phyloP scores from a whole-genome alignment of 1,140 invertebrate species.

The Achatina immaculata region DNA sequence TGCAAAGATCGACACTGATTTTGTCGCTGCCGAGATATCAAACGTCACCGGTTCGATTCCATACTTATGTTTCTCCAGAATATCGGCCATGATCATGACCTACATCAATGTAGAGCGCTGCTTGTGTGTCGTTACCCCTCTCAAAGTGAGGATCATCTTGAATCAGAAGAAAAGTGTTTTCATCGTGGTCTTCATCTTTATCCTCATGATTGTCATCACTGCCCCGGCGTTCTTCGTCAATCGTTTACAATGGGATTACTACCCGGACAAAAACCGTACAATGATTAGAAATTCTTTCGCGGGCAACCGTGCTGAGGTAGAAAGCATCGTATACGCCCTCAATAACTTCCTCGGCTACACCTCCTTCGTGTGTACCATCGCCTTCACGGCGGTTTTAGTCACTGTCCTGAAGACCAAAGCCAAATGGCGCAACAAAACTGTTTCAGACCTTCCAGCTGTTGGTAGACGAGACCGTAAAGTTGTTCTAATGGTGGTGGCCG shows the following conservation, averaged over 20 bases:
- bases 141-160: conserved; percentile 81
- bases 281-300: not conserved
- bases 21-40: conserved; percentile 89
- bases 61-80: conserved; percentile 94
- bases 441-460: not conserved
- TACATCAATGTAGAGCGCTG: conserved; percentile 25
- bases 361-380: not conserved
- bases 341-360: not conserved
- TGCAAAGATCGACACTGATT: conserved; percentile 88
- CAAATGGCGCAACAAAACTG: conserved; percentile 6
- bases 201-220: not conserved
- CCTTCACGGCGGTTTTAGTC: conserved; percentile 7
- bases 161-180: conserved; percentile 90
- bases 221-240: not conserved
- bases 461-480: not conserved
- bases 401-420: not conserved
- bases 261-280: not conserved
- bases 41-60: conserved; percentile 94
- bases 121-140: conserved; percentile 17
- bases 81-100: not conserved
- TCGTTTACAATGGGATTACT: not conserved
- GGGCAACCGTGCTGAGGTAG: not conserved
- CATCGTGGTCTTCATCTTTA: conserved; percentile 71
- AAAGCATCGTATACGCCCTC: not conserved
- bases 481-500: not conserved